Base-by-base conservation (phyloP, 2,888 invertebrate genomes). In the Therioaphis trifolii region DNA sequence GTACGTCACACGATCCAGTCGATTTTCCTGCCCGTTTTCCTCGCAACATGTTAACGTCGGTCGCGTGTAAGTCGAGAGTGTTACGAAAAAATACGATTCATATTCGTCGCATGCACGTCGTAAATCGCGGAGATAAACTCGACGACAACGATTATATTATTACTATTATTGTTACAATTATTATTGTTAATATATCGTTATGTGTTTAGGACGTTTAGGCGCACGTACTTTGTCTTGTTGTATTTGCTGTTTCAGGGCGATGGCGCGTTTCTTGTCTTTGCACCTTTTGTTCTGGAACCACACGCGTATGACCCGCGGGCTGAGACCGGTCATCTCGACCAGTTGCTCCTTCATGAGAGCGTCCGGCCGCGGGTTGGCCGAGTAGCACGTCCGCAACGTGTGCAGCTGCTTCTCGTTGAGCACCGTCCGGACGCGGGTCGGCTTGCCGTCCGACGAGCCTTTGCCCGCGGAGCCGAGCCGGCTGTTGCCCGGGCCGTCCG, bases 281-380 rank as follows among this genome's bases (percentile, higher is more conserved):
- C 97, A 98, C 86, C 98, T 91, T 89, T 98, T 98, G 90, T 98
- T 98, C 90, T 98, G 98, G 91, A 99, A 99, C 99, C 99, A 99
- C 85, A 99, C 99, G 88, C 99, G 92, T 89, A 99, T 99, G 87
- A 99, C 99, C 21, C 99, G 91, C 27, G 99, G 98, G 87, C 96
- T 97, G 77, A 99, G 92, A 0, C 96, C 94, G 21, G 99, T 99
- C 98, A 99, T 98, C 90, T 99, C 99, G 63, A 98, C 98, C 85
- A 99, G 92, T 89, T 99, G 98, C 89, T 99, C 99, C 91, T 99
- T 99, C 96, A 98, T 97, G 85, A 99, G 92, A 61, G 99, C 99
- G 90, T 99, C 99, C 58, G 99, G 99, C 77, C 99, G 92, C 84
- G 99, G 98, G 90, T 99, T 99, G 84, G 97, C 97, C 85, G 95